Conservation (phyloP, 2,113 vertebrate species). For the Orthonyx spaldingii region DNA sequence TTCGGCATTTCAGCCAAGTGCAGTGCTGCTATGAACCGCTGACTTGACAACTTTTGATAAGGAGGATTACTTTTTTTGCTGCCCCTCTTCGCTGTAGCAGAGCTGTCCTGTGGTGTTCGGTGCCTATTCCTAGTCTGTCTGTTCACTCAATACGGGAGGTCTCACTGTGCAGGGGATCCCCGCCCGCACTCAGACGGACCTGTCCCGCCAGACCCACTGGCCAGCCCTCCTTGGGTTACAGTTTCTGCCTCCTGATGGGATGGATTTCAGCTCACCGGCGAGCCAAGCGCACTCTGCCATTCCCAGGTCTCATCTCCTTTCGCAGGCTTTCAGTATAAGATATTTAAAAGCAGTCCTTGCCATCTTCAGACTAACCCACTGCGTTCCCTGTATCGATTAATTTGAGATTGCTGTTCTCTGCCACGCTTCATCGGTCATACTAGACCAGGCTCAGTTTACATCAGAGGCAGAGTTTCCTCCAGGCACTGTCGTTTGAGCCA, state of each 20-base stretch:
- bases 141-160: accelerated
- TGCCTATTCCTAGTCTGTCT: accelerated
- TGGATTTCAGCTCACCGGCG: background rate
- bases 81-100: background rate
- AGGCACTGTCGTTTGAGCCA: background rate
- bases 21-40: background rate
- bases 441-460: background rate
- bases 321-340: background rate
- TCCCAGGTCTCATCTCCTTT: background rate
- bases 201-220: background rate
- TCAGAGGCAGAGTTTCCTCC: background rate
- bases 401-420: background rate
- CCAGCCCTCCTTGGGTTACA: background rate
- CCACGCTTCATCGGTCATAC: background rate
- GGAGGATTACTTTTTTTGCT: background rate
- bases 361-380: background rate
- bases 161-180: background rate
- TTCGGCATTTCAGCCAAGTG: background rate
- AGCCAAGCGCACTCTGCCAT: background rate
- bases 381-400: background rate
- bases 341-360: background rate
- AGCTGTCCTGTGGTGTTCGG: background rate
- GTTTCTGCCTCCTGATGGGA: background rate
- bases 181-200: accelerated
- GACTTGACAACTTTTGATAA: background rate